Percentiles rank a stretch among this genome's conserved stretches.
These are phyloP conservation scores for Ditula angustiorana DNA, from an alignment of 2,888 invertebrate genomes.

Conservation along the genomic window DNA sequence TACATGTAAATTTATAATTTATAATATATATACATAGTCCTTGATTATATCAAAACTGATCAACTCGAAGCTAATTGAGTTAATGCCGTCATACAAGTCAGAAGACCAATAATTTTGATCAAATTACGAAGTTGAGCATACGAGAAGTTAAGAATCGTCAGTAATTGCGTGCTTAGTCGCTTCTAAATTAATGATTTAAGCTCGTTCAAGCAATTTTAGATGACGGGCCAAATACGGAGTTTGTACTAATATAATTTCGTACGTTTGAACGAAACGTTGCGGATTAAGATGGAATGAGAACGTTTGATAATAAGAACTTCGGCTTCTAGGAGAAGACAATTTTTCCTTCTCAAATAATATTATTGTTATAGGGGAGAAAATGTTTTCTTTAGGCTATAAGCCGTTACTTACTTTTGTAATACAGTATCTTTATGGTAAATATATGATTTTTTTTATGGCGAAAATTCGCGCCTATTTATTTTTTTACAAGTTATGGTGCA, in stretches of 20 bases:
- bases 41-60: neutral
- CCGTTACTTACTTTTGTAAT: no score
- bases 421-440: no score
- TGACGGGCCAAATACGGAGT: slow-evolving; percentile 1
- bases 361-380: no score
- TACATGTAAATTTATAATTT: neutral
- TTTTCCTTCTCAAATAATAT: no score
- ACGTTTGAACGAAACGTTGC: neutral
- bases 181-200: slow-evolving; percentile 22
- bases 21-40: neutral
- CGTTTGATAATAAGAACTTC: neutral
- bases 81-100: slow-evolving; percentile 3
- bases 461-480: no score
- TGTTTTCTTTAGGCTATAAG: no score
- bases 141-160: slow-evolving; percentile 29
- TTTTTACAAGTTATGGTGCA: no score
- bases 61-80: neutral
- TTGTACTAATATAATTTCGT: slow-evolving; percentile 1
- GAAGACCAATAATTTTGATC: slow-evolving; percentile 23
- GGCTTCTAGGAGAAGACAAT: no score
- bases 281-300: neutral
- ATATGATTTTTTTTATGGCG: no score
- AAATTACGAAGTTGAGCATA: slow-evolving; percentile 26
- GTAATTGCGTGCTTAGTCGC: slow-evolving; percentile 27
- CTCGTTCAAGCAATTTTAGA: slow-evolving; percentile 7